A percentile compares a stretch with the other conserved stretches of the same genome.
phyloP scores from a whole-genome alignment of 2,888 invertebrate species.

The Bugula neritina region DNA sequence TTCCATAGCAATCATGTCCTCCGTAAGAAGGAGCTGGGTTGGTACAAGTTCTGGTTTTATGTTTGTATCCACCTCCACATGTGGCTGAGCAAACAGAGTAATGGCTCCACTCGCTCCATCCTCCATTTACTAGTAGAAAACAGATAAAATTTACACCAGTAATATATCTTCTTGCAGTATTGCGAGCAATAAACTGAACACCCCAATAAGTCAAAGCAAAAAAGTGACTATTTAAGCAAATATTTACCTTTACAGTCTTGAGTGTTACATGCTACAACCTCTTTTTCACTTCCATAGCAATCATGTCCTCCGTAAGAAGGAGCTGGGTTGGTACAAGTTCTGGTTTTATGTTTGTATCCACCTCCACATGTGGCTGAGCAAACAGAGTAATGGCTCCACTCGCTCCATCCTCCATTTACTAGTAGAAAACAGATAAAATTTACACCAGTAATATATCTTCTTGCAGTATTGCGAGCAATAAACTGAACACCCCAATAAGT shows the following conservation, averaged over 20 bases:
- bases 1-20: conserved; percentile 38
- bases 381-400: conserved; percentile 40
- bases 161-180: too few relatives aligned
- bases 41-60: conserved; percentile 40
- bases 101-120: conserved; percentile 43
- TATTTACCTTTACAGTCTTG: neutral
- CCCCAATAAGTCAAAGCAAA: too few relatives aligned
- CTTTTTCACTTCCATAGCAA: conserved; percentile 36
- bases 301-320: conserved; percentile 40
- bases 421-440: neutral
- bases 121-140: too few relatives aligned
- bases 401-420: conserved; percentile 45
- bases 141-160: too few relatives aligned
- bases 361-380: conserved; percentile 46
- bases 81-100: conserved; percentile 41
- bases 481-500: too few relatives aligned
- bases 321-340: conserved; percentile 41
- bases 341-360: conserved; percentile 38
- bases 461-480: too few relatives aligned
- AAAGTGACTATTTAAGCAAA: too few relatives aligned
- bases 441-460: too few relatives aligned
- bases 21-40: conserved; percentile 42
- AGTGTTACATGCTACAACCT: conserved; percentile 39
- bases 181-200: too few relatives aligned
- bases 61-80: conserved; percentile 39